Conservation (phyloP, 2,797 vertebrate genomes). For the Urophycis tenuis region DNA sequence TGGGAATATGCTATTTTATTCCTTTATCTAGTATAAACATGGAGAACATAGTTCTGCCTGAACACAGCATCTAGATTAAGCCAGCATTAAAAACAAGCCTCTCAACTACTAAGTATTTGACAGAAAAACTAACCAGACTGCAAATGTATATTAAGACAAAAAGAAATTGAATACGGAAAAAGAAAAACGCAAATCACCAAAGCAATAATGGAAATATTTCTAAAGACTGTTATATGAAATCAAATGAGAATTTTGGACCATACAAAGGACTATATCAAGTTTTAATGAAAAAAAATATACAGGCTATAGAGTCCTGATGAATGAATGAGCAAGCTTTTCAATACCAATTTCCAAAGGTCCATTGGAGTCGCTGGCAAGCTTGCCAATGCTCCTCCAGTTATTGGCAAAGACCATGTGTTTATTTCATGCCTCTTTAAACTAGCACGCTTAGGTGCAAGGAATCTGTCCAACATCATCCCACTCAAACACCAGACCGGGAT, state of each 20-base stretch:
- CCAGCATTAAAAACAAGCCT: neutral
- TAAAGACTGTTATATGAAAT: slow-evolving; percentile 25
- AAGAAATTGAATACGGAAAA: slow-evolving; percentile 2
- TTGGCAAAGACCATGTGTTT: slow-evolving; percentile 63
- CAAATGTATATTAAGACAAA: slow-evolving; percentile 18
- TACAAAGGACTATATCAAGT: slow-evolving; percentile 7
- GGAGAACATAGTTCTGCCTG: slow-evolving; percentile 26
- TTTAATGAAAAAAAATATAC: slow-evolving; percentile 33
- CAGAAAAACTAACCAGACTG: slow-evolving; percentile 9
- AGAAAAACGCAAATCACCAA: slow-evolving; percentile 19
- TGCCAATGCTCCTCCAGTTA: slow-evolving; percentile 51
- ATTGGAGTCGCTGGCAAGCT: slow-evolving; percentile 47
- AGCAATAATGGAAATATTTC: slow-evolving; percentile 30
- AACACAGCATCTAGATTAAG: slow-evolving; percentile 24
- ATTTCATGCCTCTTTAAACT: slow-evolving; percentile 77
- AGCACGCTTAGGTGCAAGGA: slow-evolving; percentile 59
- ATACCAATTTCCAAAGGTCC: slow-evolving; percentile 52
- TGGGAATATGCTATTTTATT: slow-evolving; percentile 26
- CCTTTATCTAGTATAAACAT: slow-evolving; percentile 21
- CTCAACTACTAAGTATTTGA: neutral
- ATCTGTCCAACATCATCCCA: slow-evolving; percentile 71
- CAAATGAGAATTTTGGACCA: slow-evolving; percentile 26
- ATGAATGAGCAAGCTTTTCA: slow-evolving; percentile 57
- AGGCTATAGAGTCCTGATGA: slow-evolving; percentile 41
- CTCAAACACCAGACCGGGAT: slow-evolving; percentile 68